Conservation (phyloP, 1,140 invertebrate species). For the Bombus haemorrhoidalis region DNA sequence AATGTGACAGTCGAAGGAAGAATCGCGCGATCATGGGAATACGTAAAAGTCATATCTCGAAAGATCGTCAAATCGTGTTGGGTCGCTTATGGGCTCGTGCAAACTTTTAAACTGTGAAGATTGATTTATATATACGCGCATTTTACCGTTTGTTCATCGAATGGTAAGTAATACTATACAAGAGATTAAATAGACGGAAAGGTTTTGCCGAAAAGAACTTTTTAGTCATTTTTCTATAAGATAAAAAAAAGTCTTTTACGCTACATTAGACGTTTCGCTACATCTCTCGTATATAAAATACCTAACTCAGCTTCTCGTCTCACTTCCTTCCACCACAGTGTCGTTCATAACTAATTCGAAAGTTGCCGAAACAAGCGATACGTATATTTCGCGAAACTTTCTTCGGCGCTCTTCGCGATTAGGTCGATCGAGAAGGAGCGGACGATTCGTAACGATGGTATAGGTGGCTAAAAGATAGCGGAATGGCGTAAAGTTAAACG, state of each 20-base stretch:
- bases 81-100: too few species aligned
- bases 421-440: background rate
- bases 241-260: too few species aligned
- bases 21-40: too few species aligned
- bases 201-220: too few species aligned
- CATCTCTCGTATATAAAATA: too few species aligned
- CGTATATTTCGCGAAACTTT: background rate
- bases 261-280: too few species aligned
- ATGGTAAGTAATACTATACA: too few species aligned
- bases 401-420: background rate
- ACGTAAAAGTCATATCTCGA: background rate
- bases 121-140: too few species aligned
- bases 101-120: background rate
- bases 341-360: background rate
- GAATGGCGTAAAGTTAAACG: slow-evolving; percentile 69
- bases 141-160: background rate
- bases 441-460: background rate
- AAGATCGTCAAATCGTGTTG: background rate
- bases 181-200: too few species aligned
- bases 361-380: background rate
- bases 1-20: background rate
- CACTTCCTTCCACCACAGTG: background rate
- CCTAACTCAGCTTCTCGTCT: background rate
- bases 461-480: slow-evolving; percentile 65
- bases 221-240: too few species aligned